Percentiles rank a stretch among this genome's conserved stretches.
Evolutionary conservation across 2,797 vertebrate species (phyloP).

Genomic region (Thunnus albacares): DNA sequence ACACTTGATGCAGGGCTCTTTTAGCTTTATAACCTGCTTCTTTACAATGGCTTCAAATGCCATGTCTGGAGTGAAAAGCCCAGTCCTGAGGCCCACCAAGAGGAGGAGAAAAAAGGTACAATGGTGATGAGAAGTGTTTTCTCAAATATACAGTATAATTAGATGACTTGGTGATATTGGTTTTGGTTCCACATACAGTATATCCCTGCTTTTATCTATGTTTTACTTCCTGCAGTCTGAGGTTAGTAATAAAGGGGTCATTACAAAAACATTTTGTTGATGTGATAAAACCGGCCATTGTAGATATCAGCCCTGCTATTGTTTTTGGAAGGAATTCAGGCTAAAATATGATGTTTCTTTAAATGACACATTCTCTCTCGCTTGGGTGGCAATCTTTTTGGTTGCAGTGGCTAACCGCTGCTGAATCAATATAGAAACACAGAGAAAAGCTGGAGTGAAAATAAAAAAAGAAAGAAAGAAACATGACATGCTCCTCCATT

Average conservation of each 20-base stretch:
- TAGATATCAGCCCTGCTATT: constrained; percentile 10
- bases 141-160: neutral
- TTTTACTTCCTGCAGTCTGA: no score
- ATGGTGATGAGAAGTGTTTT: neutral
- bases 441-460: constrained; percentile 10
- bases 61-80: constrained; percentile 97
- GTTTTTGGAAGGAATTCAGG: constrained; percentile 29
- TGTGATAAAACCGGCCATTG: neutral
- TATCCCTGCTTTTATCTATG: no score
- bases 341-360: constrained; percentile 41
- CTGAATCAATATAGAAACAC: constrained; percentile 61
- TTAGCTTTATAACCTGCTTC: constrained; percentile 96
- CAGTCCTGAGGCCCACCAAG: constrained; percentile 78
- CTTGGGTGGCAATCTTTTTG: constrained; percentile 52
- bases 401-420: constrained; percentile 46
- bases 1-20: constrained; percentile 95
- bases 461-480: constrained; percentile 18
- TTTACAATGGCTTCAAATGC: constrained; percentile 98
- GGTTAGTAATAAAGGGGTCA: no score
- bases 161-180: neutral
- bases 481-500: constrained; percentile 37
- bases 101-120: constrained; percentile 3
- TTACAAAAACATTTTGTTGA: neutral
- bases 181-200: neutral
- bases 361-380: constrained; percentile 47